Conservation (phyloP, 2,113 vertebrate genomes). For the Hippocampus abdominalis region DNA sequence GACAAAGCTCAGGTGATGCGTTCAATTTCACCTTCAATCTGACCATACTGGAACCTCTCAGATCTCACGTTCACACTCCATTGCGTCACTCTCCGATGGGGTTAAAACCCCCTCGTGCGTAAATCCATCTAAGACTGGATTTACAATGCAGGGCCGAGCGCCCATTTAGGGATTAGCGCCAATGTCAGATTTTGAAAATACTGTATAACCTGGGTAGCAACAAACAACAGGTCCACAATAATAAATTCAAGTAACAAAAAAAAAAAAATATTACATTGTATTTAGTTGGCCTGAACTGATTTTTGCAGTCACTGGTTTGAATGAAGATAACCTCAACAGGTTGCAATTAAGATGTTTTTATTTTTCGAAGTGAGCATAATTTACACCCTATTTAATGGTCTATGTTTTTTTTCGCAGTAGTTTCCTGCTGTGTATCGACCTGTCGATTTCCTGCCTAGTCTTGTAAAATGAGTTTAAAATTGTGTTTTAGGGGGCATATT, state of each 20-base stretch:
- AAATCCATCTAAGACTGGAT: slow-evolving; percentile 6
- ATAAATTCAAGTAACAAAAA: not conserved
- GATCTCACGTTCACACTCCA: slow-evolving; percentile 46
- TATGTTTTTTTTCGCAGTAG: too few relatives aligned
- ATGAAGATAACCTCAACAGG: too few relatives aligned
- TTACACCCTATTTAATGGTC: too few relatives aligned
- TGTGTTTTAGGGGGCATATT: not conserved
- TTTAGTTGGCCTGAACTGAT: not conserved
- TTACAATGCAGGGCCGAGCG: not conserved
- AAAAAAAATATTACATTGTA: not conserved
- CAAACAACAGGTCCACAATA: not conserved
- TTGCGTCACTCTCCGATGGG: slow-evolving; percentile 25
- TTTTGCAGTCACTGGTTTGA: too few relatives aligned
- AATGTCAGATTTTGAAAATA: not conserved
- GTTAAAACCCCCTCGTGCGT: slow-evolving; percentile 28
- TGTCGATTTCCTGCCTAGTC: too few relatives aligned
- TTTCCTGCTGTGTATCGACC: too few relatives aligned
- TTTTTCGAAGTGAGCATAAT: too few relatives aligned
- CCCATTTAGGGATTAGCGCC: not conserved
- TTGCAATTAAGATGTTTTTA: too few relatives aligned
- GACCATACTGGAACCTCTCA: slow-evolving; percentile 48
- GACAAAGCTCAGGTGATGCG: slow-evolving; percentile 33
- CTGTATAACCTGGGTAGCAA: not conserved
- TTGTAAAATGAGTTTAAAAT: not conserved
- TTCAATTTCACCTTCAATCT: slow-evolving; percentile 35